Evolutionary conservation across 2,797 vertebrate species (phyloP).

Genomic region (Danionella dracula): DNA sequence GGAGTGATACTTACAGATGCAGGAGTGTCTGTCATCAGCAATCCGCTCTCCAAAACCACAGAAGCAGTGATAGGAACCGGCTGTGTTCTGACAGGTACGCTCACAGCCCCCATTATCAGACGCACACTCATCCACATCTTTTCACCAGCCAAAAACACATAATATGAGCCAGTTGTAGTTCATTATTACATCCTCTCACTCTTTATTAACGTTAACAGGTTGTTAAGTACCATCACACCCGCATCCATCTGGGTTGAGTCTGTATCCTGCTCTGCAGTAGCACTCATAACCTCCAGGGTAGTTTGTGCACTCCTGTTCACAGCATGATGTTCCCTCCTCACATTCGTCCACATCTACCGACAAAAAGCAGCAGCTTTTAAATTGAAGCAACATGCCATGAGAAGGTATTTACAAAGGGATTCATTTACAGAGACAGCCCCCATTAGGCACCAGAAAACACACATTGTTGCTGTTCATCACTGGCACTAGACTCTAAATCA

Average conservation of each 20-base stretch:
- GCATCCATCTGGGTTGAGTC: conserved; percentile 69
- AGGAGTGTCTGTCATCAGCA: conserved; percentile 64
- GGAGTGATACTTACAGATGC: conserved; percentile 60
- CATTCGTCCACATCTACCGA: conserved; percentile 75
- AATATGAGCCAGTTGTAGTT: background rate
- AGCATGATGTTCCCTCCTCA: conserved; percentile 61
- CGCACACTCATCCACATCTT: conserved; percentile 78
- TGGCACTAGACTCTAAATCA: background rate
- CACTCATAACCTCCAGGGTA: conserved; percentile 80
- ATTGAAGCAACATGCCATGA: too few relatives aligned
- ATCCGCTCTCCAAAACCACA: conserved; percentile 66
- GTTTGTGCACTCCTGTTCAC: conserved; percentile 77
- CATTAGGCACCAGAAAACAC: too few relatives aligned
- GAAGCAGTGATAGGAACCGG: conserved; percentile 73
- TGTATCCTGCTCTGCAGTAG: conserved; percentile 69
- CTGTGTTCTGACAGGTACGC: conserved; percentile 71
- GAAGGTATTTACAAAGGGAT: too few relatives aligned
- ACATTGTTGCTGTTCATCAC: too few relatives aligned
- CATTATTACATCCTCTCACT: background rate
- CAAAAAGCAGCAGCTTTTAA: background rate
- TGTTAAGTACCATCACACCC: conserved; percentile 69
- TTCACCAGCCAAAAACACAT: conserved; percentile 11
- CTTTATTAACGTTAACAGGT: background rate
- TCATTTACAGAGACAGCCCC: too few relatives aligned
- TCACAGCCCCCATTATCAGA: conserved; percentile 61